phyloP scores from a whole-genome alignment of 2,113 vertebrate genomes.

The Marmota monax region DNA sequence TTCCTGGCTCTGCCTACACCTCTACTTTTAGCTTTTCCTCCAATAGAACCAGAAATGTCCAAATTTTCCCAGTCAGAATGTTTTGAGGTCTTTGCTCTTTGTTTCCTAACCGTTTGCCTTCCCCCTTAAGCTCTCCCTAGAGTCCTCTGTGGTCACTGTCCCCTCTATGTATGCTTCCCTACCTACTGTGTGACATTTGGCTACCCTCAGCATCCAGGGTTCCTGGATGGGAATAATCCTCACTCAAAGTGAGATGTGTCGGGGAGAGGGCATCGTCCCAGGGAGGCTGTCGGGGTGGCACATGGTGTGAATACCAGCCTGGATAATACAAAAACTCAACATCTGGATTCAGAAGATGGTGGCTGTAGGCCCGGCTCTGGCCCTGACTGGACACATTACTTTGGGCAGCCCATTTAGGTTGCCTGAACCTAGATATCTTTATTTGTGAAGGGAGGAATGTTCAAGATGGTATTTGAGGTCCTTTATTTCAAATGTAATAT shows the following conservation, averaged over 20 bases:
- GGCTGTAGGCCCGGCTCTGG: not conserved
- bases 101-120: not conserved
- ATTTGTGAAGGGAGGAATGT: not conserved
- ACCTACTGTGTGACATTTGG: not conserved
- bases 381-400: not conserved
- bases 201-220: not conserved
- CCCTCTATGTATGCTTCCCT: not conserved
- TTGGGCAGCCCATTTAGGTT: constrained; percentile 57
- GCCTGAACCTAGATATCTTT: constrained; percentile 51
- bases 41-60: not conserved
- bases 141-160: not conserved
- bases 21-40: too few relatives aligned
- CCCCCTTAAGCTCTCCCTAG: not conserved
- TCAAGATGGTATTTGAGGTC: not conserved
- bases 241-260: not conserved
- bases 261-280: not conserved
- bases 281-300: not conserved
- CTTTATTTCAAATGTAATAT: not conserved
- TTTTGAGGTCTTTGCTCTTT: not conserved
- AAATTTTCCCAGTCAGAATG: not conserved
- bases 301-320: accelerated
- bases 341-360: not conserved
- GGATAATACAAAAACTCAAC: not conserved
- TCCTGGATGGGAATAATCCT: not conserved
- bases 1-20: not conserved